Percentiles rank a stretch among this genome's conserved stretches.
Evolutionary conservation across 2,888 invertebrate species (phyloP).

Genomic region (Belgica antarctica): DNA sequence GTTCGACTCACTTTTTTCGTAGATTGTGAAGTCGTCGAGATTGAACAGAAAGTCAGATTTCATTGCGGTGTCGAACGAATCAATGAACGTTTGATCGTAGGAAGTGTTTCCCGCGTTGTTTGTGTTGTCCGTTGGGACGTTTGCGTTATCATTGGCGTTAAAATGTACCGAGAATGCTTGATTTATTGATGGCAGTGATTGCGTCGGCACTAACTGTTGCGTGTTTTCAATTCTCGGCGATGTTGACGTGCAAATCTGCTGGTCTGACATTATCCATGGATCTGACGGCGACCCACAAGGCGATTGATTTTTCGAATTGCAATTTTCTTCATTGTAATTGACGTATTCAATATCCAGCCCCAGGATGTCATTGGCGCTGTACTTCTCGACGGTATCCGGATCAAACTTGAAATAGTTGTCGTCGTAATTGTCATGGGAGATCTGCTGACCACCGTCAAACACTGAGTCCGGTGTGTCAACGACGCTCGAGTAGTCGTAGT

Average conservation of each 20-base stretch:
- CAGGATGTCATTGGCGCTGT: slow-evolving; percentile 46
- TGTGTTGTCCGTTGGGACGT: slow-evolving; percentile 33
- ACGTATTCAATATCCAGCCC: slow-evolving; percentile 54
- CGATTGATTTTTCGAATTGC: slow-evolving; percentile 56
- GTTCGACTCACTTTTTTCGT: slow-evolving; percentile 19
- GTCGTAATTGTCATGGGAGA: slow-evolving; percentile 44
- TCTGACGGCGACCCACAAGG: slow-evolving; percentile 55
- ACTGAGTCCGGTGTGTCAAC: slow-evolving; percentile 54
- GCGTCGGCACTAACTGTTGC: slow-evolving; percentile 24
- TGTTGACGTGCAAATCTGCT: neutral
- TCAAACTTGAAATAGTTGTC: slow-evolving; percentile 54
- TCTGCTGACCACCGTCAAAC: slow-evolving; percentile 49
- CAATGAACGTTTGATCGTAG: slow-evolving; percentile 34
- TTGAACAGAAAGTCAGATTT: too few species aligned
- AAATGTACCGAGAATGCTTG: slow-evolving; percentile 49
- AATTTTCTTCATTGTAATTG: slow-evolving; percentile 56
- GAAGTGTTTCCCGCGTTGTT: neutral
- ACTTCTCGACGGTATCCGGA: slow-evolving; percentile 54
- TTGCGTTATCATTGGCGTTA: neutral
- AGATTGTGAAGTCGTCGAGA: slow-evolving; percentile 42
- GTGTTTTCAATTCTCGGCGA: slow-evolving; percentile 45
- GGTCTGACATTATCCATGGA: slow-evolving; percentile 51
- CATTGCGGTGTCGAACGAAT: slow-evolving; percentile 44
- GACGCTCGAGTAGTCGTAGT: slow-evolving; percentile 42
- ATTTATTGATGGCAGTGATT: slow-evolving; percentile 53